Conservation (phyloP, 2,797 vertebrate genomes). For the Simalia tracyae region DNA sequence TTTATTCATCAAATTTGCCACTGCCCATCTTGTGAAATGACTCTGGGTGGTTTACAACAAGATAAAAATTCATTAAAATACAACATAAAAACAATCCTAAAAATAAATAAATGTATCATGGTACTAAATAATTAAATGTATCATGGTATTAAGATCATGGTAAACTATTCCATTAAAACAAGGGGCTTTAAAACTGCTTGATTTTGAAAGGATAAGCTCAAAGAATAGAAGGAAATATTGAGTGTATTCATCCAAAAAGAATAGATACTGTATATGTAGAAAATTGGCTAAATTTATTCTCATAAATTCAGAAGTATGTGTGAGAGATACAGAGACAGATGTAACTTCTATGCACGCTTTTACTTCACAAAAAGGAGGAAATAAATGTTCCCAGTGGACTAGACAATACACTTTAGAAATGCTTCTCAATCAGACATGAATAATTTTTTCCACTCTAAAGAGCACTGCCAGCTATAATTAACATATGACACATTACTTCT, state of each 20-base stretch:
- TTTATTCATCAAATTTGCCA: too few relatives aligned
- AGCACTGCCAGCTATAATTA: background rate
- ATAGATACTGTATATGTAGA: background rate
- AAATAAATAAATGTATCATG: too few relatives aligned
- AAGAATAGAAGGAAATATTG: background rate
- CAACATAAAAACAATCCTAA: too few relatives aligned
- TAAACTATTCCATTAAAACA: background rate
- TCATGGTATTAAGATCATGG: background rate
- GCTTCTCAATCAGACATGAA: background rate
- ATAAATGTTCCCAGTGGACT: background rate
- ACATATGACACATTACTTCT: background rate
- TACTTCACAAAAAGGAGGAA: background rate
- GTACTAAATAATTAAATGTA: too few relatives aligned
- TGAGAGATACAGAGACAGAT: background rate
- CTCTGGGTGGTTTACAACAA: too few relatives aligned
- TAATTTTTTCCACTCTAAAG: background rate
- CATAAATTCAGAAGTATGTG: background rate
- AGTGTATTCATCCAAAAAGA: background rate
- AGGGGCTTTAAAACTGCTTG: background rate
- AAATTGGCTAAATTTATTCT: background rate
- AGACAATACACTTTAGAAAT: slow-evolving; percentile 5
- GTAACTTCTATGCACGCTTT: background rate
- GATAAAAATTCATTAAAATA: too few relatives aligned
- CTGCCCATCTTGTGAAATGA: too few relatives aligned
- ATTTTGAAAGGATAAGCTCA: background rate